A percentile compares a stretch with the other conserved stretches of the same genome.
phyloP scores from a whole-genome alignment of 2,113 vertebrate genomes.

The Phocoena sinus region DNA sequence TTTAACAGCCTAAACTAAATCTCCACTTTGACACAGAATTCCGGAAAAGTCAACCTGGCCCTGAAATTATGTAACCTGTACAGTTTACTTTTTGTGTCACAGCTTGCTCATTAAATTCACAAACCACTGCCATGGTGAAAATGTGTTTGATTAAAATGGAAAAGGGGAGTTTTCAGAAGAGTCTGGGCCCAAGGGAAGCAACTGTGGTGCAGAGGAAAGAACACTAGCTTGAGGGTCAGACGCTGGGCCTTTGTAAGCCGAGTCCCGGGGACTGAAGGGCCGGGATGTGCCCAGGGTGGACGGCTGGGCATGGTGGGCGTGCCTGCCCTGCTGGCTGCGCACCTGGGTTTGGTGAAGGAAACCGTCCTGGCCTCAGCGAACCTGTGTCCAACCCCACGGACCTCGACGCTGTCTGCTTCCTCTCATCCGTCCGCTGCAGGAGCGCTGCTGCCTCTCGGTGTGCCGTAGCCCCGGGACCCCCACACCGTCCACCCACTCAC shows the following conservation, averaged over 20 bases:
- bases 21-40: slow-evolving; percentile 40
- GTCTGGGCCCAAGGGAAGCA: not conserved
- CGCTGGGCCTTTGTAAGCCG: too few relatives aligned
- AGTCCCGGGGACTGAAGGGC: not conserved
- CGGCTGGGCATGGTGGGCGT: fast-evolving
- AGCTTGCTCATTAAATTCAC: not conserved
- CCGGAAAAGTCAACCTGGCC: not conserved
- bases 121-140: slow-evolving; percentile 14
- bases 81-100: not conserved
- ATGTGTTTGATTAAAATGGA: not conserved
- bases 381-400: too few relatives aligned
- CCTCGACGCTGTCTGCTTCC: not conserved
- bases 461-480: too few relatives aligned
- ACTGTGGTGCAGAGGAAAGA: not conserved
- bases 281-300: not conserved
- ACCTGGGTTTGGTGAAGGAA: not conserved
- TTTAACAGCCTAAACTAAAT: slow-evolving; percentile 36
- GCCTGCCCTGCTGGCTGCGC: not conserved
- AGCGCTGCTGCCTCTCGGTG: too few relatives aligned
- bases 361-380: too few relatives aligned
- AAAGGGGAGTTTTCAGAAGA: slow-evolving; percentile 34
- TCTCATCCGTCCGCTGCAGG: not conserved
- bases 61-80: not conserved
- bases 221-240: too few relatives aligned
- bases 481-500: not conserved